Evolutionary conservation across 2,797 vertebrate species (phyloP), one percentile per base, ranked within the genome.

Genomic region (Otolemur crassicaudatus): DNA sequence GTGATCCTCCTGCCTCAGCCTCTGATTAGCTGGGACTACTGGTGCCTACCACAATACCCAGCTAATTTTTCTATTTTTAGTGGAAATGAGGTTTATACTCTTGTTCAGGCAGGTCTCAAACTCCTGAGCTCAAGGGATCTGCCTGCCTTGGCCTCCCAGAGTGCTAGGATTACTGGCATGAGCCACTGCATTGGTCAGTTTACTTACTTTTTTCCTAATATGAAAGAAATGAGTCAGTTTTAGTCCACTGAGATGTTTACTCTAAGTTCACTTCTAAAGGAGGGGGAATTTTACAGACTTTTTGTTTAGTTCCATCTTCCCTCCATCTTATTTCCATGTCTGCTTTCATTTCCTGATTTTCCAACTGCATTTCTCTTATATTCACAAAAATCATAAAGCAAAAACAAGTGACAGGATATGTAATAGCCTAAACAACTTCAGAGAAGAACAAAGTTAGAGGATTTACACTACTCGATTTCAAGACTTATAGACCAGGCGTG

Each of bases 311-410:
- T 94, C 37, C 37, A 53, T 89, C 95, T 94, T 84, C 67, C 75
- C 49, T 88, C 17, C 0, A 82, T 81, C 65, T 70, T 91, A 82
- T 81, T 95, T 90, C 34, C 63, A 88, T 77, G 90, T 95, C 83
- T 90, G 56, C 10, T 96, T 97, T 92, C 49, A 88, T 89, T 86
- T 95, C 23, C 75, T 90, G 96, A 63, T 85, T 96, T 96, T 84
- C 46, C 31, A 83, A 46, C 34, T 63, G 5, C 27, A 79, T 87
- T 83, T 93, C 75, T 94, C n/a, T 46, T 61, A 16, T 67, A 58
- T n/a, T 95, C 70, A 29, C n/a, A 69, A 60, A 37, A 91, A 46
- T 43, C 37, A 56, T 69, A 27, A 34, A 69, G 22, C 29, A 63
- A 90, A 92, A 77, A 87, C 22, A 63, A 93, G 37, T 93, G 49